These are phyloP conservation scores for Indicator indicator DNA, from an alignment of 2,113 vertebrate genomes.

Conservation along the genomic window DNA sequence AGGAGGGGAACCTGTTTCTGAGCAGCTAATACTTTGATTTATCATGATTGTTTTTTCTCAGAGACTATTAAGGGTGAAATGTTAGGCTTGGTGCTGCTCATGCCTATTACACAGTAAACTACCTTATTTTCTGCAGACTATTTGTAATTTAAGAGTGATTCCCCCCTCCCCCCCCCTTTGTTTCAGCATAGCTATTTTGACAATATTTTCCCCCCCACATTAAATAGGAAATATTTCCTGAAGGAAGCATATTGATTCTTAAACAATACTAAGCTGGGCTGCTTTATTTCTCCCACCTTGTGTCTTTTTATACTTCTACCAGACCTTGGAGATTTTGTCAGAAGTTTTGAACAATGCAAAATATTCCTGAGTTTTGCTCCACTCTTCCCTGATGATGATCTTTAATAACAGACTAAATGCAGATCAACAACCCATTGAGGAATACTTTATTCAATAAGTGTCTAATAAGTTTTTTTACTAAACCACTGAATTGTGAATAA, in stretches of 20 bases:
- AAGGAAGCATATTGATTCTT: neutral
- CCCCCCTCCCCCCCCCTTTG: neutral
- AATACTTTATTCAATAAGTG: neutral
- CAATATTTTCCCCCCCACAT: neutral
- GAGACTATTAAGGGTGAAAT: neutral
- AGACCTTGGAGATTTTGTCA: neutral
- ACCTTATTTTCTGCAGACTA: neutral
- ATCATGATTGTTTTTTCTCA: neutral
- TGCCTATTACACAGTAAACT: neutral
- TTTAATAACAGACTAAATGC: neutral
- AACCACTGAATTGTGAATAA: neutral
- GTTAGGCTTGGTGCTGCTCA: neutral
- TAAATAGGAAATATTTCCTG: neutral
- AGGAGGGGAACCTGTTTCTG: neutral
- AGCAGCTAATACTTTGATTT: neutral
- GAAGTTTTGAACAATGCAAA: neutral
- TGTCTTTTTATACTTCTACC: neutral
- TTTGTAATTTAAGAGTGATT: neutral
- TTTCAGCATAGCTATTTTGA: neutral
- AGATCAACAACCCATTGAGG: neutral
- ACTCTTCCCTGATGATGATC: neutral
- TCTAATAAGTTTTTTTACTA: neutral
- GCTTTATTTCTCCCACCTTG: fast-evolving
- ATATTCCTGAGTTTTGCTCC: neutral
- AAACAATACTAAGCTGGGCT: fast-evolving